Evolutionary conservation across 2,797 vertebrate species (phyloP).

Genomic region (Bucorvus abyssinicus): DNA sequence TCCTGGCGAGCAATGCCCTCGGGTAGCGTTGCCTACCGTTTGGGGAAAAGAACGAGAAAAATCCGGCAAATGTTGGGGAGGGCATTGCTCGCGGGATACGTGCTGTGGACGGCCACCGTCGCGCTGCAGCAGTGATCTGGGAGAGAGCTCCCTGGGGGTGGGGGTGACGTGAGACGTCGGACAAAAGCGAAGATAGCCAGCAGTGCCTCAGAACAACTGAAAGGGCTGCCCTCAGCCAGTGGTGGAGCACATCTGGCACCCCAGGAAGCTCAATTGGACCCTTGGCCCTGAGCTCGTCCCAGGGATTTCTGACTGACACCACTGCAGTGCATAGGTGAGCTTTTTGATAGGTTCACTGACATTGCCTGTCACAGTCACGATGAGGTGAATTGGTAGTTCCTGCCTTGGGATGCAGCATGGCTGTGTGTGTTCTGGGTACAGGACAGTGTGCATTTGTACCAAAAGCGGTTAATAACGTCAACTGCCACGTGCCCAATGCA

Average conservation of each 20-base stretch:
- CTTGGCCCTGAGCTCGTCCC: conserved; percentile 73
- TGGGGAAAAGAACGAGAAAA: conserved; percentile 23
- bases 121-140: conserved; percentile 31
- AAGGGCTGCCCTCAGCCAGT: conserved; percentile 73
- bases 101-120: conserved; percentile 9
- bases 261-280: conserved; percentile 73
- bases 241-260: conserved; percentile 74
- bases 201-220: conserved; percentile 67
- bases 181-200: conserved; percentile 77
- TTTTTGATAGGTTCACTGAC: conserved; percentile 71
- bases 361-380: conserved; percentile 70
- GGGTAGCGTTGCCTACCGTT: not conserved
- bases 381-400: conserved; percentile 65
- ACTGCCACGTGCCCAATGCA: conserved; percentile 52
- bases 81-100: conserved; percentile 69
- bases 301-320: conserved; percentile 75
- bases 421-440: conserved; percentile 74
- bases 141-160: conserved; percentile 52
- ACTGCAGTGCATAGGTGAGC: conserved; percentile 76
- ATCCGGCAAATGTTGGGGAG: conserved; percentile 12
- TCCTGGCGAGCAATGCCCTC: conserved; percentile 70
- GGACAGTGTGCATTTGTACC: conserved; percentile 55
- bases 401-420: conserved; percentile 73
- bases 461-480: conserved; percentile 35
- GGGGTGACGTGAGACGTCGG: conserved; percentile 66